Conservation (phyloP, 2,113 vertebrate species). For the Bagarius yarrelli region DNA sequence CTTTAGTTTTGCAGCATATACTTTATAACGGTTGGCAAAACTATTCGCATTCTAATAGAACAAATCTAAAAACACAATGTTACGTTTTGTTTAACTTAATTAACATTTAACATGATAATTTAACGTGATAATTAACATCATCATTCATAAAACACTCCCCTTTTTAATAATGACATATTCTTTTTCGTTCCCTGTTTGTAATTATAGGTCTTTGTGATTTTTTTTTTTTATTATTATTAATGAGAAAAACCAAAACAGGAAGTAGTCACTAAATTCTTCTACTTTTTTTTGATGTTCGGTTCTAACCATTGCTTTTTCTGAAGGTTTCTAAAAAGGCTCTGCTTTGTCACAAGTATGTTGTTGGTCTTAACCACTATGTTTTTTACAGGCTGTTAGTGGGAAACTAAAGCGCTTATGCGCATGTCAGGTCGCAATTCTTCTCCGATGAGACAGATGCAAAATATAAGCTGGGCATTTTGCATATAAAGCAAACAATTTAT, state of each 20-base stretch:
- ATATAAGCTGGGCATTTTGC: background rate
- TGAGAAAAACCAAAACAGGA: background rate
- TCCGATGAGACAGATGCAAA: background rate
- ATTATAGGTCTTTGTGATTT: background rate
- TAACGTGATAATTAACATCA: background rate
- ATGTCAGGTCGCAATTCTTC: conserved; percentile 11
- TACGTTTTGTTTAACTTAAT: background rate
- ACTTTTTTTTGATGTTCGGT: background rate
- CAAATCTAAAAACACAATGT: background rate
- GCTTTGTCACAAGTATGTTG: conserved; percentile 19
- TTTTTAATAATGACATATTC: conserved; percentile 1
- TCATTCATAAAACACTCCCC: conserved; percentile 2
- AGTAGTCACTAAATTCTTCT: background rate
- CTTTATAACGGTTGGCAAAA: no score
- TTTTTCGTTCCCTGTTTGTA: background rate
- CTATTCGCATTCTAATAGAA: no score
- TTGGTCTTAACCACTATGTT: conserved; percentile 15
- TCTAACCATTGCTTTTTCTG: conserved; percentile 12
- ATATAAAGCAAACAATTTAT: conserved; percentile 33
- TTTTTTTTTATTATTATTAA: background rate
- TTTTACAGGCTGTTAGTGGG: conserved; percentile 3
- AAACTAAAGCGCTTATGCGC: background rate
- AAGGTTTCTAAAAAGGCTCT: conserved; percentile 17
- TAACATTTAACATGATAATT: conserved; percentile 15
- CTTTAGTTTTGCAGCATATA: no score